Conservation (phyloP, 2,888 invertebrate species). For the Mantis religiosa region DNA sequence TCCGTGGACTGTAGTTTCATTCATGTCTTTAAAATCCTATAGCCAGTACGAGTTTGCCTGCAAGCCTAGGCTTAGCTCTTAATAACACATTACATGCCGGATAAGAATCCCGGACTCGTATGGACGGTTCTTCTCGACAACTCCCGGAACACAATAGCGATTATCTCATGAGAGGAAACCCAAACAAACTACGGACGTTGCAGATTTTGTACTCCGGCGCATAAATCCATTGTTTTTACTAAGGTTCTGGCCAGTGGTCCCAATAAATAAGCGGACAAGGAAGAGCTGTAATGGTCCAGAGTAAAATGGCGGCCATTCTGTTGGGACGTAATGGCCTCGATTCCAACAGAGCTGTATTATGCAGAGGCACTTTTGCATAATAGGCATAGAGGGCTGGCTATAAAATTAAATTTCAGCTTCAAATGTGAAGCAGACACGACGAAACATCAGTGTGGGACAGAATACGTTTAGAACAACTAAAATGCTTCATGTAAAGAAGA, state of each 20-base stretch:
- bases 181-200: background rate
- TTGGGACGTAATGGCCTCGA: background rate
- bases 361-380: background rate
- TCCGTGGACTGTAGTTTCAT: no score
- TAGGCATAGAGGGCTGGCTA: background rate
- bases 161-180: background rate
- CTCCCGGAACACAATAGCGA: background rate
- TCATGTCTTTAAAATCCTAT: no score
- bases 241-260: background rate
- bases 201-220: background rate
- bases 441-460: background rate
- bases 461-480: no score
- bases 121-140: background rate
- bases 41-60: no score
- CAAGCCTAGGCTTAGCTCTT: no score
- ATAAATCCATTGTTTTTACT: background rate
- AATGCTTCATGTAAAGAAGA: no score
- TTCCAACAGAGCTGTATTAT: background rate
- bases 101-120: no score
- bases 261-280: background rate
- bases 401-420: background rate
- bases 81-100: no score
- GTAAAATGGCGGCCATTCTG: background rate
- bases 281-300: background rate
- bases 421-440: background rate